Base-by-base conservation (phyloP, 2,113 vertebrate genomes). In the Pseudorasbora parva region DNA sequence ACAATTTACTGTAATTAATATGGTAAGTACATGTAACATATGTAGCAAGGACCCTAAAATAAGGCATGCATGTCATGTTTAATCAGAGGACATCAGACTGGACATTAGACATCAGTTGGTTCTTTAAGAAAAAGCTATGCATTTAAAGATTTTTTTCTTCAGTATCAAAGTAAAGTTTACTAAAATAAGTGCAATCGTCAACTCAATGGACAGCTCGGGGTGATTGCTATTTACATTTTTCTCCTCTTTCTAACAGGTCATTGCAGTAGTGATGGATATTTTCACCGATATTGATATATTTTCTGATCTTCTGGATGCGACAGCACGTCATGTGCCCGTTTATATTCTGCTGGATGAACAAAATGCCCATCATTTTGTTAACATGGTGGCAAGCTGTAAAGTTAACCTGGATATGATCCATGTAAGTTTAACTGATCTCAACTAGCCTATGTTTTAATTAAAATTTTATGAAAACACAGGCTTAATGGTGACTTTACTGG, bases 231-330 rank as follows among this genome's bases (percentile, higher is more conserved):
- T 77, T 62, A 64, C 27, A 41, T 14, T 17, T 60, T 84, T 71
- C 17, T 23, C 15, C 17, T 87, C 84, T 90, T 30, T 72, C 82
- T 43, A 19, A 30, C 86, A 99, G 98, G 97, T 99, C 84, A 96
- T 99, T 62, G 98, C 96, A 0, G 94, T 99, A 21, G 98, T 98
- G 86, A 99, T 99, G 98, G 98, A 99, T 87, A 88, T 94, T 82
- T 99, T 99, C 89, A 99, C 98, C 0, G 98, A 99, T 0, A 94
- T 99, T 84, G 97, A 99, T 87, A 94, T 99, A 86, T 96, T 99
- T 21, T 76, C 92, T 0, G 98, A 99, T 80, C 95, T 99, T 47
- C 79, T 99, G 88, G 96, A 97, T 0, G 96, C 96, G 0, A 95
- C 98, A 0, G 92, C 93, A 0, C 97, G 96, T 19, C 94, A 96